Evolutionary conservation across 2,113 vertebrate genomes (phyloP), one percentile per base, ranked within the genome.

Genomic region (Platysternon megacephalum): DNA sequence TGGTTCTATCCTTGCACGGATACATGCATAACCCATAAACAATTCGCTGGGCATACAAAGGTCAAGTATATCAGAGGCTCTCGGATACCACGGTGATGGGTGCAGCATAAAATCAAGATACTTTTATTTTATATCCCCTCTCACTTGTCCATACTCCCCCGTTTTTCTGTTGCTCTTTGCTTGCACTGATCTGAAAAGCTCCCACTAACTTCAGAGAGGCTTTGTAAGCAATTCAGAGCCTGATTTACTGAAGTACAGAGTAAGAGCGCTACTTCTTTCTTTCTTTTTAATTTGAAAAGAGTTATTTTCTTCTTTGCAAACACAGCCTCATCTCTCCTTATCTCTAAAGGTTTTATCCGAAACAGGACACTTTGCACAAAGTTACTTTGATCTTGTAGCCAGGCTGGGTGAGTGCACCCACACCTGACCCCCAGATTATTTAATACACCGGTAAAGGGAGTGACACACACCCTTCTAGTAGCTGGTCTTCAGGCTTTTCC

Each of bases 121-220:
- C 55, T 7, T 0, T 4, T 1, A 0, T 2, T 56, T 84, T 12
- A 24, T 42, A 2, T 2, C 22, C 0, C 0, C 2, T 3, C 9
- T 11, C 51, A 4, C 17, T 1, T 42, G 26, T 32, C 3, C 0
- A 0, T 24, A 14, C 4, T 52, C 11, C 22, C 58, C 12, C 19
- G 16, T 35, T 19, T 39, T 93, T 82, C 48, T 84, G 29, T 13
- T 93, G 88, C 52, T 79, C 14, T 39, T 91, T 44, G 72, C 42
- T 82, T 91, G 35, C 51, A 84, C 82, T 78, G 5, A 76, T 22
- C 72, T 35, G 72, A 85, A 89, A 91, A 11, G 7, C 10, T 78
- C 28, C 7, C 78, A 3, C 4, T 74, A 28, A 72, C 21, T 42
- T 3, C 1, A 83, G 16, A 4, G 89, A 32, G 29, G 24, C 11